Evolutionary conservation across 2,113 vertebrate genomes (phyloP).

Genomic region (Choloepus hoffmanni): DNA sequence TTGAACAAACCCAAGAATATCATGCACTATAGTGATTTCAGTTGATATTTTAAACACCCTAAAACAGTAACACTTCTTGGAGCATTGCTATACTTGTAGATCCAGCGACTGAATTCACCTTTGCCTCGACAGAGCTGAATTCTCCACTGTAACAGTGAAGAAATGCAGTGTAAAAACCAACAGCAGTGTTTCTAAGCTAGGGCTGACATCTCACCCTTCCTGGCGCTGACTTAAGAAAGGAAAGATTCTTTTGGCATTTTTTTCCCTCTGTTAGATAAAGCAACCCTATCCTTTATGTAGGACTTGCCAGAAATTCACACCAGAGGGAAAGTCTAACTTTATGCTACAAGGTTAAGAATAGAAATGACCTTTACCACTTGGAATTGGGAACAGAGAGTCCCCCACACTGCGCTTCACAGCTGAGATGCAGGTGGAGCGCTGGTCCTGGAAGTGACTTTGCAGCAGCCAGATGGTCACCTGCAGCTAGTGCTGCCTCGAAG

Average conservation of each 20-base stretch:
- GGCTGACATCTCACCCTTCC: not conserved
- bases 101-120: not conserved
- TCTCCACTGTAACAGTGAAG: not conserved
- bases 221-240: not conserved
- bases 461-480: not conserved
- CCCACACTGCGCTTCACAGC: not conserved
- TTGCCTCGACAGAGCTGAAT: not conserved
- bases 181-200: not conserved
- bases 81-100: not conserved
- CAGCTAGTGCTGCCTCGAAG: not conserved
- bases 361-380: conserved; percentile 13
- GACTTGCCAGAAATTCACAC: not conserved
- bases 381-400: not conserved
- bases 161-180: not conserved
- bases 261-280: not conserved
- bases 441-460: not conserved
- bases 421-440: not conserved
- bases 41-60: not conserved
- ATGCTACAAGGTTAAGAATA: conserved; percentile 31
- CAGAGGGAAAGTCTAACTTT: not conserved
- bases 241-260: not conserved
- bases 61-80: not conserved
- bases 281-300: not conserved
- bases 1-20: not conserved
- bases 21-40: not conserved